phyloP scores from a whole-genome alignment of 1,140 invertebrate species.

The Acyrthosiphon pisum region DNA sequence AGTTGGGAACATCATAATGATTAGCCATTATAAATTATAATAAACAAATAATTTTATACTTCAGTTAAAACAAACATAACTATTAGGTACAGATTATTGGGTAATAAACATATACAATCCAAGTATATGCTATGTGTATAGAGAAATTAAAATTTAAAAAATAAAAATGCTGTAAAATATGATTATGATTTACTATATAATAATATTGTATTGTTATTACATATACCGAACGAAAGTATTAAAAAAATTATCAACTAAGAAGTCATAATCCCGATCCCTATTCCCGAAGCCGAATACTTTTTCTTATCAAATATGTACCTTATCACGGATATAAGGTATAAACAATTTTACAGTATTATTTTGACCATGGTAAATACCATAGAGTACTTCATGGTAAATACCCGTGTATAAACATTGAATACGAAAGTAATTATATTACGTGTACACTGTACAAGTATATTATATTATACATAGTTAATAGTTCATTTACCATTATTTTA shows the following conservation, averaged over 20 bases:
- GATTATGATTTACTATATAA: not conserved
- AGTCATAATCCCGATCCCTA: no score
- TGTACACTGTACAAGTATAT: no score
- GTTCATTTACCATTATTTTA: no score
- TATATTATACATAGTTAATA: no score
- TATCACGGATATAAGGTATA: not conserved
- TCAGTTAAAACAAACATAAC: not conserved
- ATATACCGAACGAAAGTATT: not conserved
- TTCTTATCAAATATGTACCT: constrained; percentile 1
- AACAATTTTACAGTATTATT: not conserved
- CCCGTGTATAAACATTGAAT: no score
- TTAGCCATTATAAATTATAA: constrained; percentile 82
- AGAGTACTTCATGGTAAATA: no score
- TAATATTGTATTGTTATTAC: not conserved
- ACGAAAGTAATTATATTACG: no score
- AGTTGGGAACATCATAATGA: constrained; percentile 86
- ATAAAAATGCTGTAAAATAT: not conserved
- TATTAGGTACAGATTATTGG: not conserved
- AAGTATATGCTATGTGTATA: not conserved
- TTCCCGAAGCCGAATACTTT: not conserved
- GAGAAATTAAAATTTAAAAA: not conserved
- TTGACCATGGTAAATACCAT: not conserved
- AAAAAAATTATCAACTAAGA: not conserved
- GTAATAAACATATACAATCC: not conserved
- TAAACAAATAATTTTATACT: not conserved